Evolutionary conservation across 2,797 vertebrate species (phyloP).

Genomic region (Scleropages formosus): DNA sequence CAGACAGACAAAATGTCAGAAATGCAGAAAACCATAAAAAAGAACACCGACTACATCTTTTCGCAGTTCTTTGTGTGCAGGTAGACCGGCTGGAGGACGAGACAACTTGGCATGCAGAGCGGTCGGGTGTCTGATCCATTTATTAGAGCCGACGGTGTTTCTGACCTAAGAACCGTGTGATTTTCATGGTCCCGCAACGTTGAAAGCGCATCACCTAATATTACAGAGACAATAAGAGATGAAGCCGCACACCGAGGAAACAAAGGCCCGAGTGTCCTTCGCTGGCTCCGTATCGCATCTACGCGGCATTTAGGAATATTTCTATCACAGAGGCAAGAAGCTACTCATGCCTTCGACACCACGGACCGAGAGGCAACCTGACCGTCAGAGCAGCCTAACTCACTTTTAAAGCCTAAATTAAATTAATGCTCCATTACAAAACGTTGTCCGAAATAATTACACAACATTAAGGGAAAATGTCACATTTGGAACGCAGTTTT

Average conservation of each 20-base stretch:
- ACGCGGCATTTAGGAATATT: neutral
- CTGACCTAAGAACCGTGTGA: too few species aligned
- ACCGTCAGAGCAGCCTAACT: slow-evolving; percentile 23
- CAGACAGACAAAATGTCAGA: neutral
- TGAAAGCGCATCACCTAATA: too few species aligned
- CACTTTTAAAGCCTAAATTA: slow-evolving; percentile 20
- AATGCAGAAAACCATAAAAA: neutral
- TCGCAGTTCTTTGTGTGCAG: too few species aligned
- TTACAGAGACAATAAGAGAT: too few species aligned
- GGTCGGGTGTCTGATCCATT: too few species aligned
- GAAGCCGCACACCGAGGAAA: too few species aligned
- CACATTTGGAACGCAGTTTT: slow-evolving; percentile 24
- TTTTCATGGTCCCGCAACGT: too few species aligned
- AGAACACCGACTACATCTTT: too few species aligned
- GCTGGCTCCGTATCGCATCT: neutral
- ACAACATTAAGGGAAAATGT: neutral
- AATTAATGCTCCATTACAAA: neutral
- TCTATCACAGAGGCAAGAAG: neutral
- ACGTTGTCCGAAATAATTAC: slow-evolving; percentile 19
- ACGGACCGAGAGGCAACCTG: neutral
- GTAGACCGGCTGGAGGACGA: too few species aligned
- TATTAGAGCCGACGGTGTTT: too few species aligned
- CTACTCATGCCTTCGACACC: slow-evolving; percentile 1
- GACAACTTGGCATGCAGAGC: too few species aligned
- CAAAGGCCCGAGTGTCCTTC: too few species aligned